A percentile compares a stretch with the other conserved stretches of the same genome.
These are phyloP conservation scores for Dipodomys ordii DNA, from an alignment of 2,113 vertebrate genomes.

Conservation along the genomic window DNA sequence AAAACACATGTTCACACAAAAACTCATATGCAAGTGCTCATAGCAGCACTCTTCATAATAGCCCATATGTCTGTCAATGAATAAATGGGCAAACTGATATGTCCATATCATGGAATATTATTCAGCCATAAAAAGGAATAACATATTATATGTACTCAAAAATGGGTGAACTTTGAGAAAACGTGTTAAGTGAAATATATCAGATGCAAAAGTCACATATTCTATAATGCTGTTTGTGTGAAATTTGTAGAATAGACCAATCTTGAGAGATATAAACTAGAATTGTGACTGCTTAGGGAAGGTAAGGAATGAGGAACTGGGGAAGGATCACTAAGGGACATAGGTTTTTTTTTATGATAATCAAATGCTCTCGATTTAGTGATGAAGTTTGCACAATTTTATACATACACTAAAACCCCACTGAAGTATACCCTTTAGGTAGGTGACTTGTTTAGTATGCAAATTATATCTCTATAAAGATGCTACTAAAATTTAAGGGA, in stretches of 20 bases:
- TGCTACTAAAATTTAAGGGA: not conserved
- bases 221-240: not conserved
- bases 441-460: not conserved
- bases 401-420: not conserved
- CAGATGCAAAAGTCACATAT: not conserved
- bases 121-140: constrained; percentile 34
- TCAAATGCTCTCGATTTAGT: constrained; percentile 17
- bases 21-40: not conserved
- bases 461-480: constrained; percentile 1
- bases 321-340: not conserved
- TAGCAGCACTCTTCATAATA: constrained; percentile 15
- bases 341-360: not conserved
- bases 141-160: not conserved
- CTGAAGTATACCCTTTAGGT: not conserved
- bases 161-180: too few relatives aligned
- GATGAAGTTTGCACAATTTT: not conserved
- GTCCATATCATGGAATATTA: not conserved
- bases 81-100: too few relatives aligned
- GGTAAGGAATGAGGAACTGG: not conserved
- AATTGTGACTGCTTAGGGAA: not conserved
- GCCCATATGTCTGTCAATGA: not conserved
- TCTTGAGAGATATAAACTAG: not conserved
- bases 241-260: constrained; percentile 29
- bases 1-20: constrained; percentile 1
- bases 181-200: not conserved